A percentile compares a stretch with the other conserved stretches of the same genome.
phyloP scores from a whole-genome alignment of 2,113 vertebrate genomes.

The Camarhynchus parvulus region DNA sequence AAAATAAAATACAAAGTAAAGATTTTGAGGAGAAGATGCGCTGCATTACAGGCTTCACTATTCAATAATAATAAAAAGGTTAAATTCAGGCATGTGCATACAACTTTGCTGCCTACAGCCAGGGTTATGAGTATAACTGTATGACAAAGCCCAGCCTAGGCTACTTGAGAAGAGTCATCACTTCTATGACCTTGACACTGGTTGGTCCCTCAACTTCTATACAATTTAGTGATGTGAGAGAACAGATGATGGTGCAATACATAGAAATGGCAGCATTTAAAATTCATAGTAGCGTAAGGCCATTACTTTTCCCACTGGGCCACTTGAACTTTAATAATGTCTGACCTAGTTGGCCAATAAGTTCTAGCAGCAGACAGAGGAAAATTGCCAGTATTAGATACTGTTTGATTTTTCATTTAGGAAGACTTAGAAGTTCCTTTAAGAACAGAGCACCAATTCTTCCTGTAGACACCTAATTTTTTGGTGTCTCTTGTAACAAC shows the following conservation, averaged over 20 bases:
- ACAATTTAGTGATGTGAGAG: conserved; percentile 71
- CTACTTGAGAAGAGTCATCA: conserved; percentile 65
- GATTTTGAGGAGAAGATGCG: not conserved
- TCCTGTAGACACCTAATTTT: conserved; percentile 61
- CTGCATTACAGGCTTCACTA: not conserved
- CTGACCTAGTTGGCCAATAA: conserved; percentile 78
- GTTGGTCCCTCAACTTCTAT: conserved; percentile 70
- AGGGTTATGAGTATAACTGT: conserved; percentile 15
- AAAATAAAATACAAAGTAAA: not conserved
- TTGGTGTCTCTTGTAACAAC: not conserved
- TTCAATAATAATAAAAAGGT: not conserved
- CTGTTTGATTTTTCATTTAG: conserved; percentile 76
- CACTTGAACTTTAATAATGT: conserved; percentile 81
- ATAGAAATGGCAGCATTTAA: conserved; percentile 79
- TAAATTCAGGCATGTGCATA: not conserved
- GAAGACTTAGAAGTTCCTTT: conserved; percentile 72
- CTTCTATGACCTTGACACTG: conserved; percentile 71
- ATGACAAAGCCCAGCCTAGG: conserved; percentile 43
- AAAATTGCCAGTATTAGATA: conserved; percentile 75
- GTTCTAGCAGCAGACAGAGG: conserved; percentile 75
- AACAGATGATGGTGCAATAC: conserved; percentile 75
- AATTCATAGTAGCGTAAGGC: conserved; percentile 79
- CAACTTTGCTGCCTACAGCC: not conserved
- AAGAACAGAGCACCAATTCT: conserved; percentile 67
- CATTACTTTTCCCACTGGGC: conserved; percentile 77